Conservation (phyloP, 1,140 invertebrate species). For the Arctopsyche grandis region DNA sequence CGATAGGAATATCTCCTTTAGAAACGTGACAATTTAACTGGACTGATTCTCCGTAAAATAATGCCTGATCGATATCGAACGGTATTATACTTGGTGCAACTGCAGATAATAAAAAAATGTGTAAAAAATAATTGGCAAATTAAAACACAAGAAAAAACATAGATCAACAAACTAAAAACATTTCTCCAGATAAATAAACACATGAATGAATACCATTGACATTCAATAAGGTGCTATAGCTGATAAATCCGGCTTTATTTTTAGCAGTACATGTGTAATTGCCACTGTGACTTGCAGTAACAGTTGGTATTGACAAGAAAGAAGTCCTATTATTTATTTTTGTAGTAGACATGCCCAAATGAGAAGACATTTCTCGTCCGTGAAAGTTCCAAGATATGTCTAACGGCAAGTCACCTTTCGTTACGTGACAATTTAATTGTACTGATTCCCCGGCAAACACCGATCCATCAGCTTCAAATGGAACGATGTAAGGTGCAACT, state of each 20-base stretch:
- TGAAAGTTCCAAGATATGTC: conserved; percentile 83
- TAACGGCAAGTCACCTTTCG: conserved; percentile 80
- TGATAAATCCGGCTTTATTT: conserved; percentile 78
- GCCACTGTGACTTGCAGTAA: conserved; percentile 79
- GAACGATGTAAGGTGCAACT: conserved; percentile 82
- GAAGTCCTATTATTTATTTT: conserved; percentile 81
- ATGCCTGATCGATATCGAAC: conserved; percentile 70
- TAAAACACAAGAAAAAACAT: not conserved
- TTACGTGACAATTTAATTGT: conserved; percentile 79
- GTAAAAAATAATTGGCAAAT: conserved; percentile 44
- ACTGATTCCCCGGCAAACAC: conserved; percentile 84
- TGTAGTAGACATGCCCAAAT: conserved; percentile 76
- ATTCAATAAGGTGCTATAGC: conserved; percentile 74
- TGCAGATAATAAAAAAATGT: conserved; percentile 59
- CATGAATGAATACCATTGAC: conserved; percentile 73
- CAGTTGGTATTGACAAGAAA: conserved; percentile 80
- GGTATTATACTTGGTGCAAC: conserved; percentile 74
- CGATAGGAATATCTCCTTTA: conserved; percentile 72
- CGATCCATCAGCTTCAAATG: conserved; percentile 80
- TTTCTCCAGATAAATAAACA: conserved; percentile 18
- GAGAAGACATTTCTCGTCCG: conserved; percentile 70
- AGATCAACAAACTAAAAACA: not conserved
- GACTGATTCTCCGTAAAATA: conserved; percentile 72
- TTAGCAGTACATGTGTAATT: conserved; percentile 83
- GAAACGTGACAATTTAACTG: conserved; percentile 71